phyloP scores from a whole-genome alignment of 2,113 vertebrate species.

The Terrapene triunguis region DNA sequence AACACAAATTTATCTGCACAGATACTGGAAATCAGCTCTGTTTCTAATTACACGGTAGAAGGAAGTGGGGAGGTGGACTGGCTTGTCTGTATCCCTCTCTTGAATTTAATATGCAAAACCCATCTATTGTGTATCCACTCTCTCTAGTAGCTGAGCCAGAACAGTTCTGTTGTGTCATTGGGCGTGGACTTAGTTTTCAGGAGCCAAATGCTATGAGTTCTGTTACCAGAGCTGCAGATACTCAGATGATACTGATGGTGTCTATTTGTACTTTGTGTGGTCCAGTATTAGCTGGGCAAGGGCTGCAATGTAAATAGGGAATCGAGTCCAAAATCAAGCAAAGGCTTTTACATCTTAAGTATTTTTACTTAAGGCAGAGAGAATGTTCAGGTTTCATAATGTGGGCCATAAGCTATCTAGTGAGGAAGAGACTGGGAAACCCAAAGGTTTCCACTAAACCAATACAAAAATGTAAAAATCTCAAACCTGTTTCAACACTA shows the following conservation, averaged over 20 bases:
- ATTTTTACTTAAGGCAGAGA: neutral
- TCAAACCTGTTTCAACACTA: fast-evolving
- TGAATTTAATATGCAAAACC: neutral
- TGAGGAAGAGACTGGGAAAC: neutral
- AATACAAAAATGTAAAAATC: neutral
- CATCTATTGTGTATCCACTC: no score
- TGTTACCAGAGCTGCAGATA: fast-evolving
- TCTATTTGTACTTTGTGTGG: fast-evolving
- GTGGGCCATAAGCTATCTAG: neutral
- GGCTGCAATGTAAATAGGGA: no score
- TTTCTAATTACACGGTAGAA: neutral
- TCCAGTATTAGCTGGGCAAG: neutral
- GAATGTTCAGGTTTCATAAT: neutral
- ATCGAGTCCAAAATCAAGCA: neutral
- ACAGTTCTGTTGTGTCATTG: neutral
- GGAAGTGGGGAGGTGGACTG: neutral
- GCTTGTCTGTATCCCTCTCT: neutral
- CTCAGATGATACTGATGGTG: neutral
- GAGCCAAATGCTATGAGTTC: neutral
- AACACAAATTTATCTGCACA: neutral
- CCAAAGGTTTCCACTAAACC: neutral
- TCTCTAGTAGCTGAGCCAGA: neutral
- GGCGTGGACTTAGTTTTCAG: neutral
- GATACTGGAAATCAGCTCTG: neutral
- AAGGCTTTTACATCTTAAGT: neutral